Evolutionary conservation across 2,888 invertebrate genomes (phyloP), one percentile per base, ranked within the genome.

Genomic region (Drosophila helvetica): DNA sequence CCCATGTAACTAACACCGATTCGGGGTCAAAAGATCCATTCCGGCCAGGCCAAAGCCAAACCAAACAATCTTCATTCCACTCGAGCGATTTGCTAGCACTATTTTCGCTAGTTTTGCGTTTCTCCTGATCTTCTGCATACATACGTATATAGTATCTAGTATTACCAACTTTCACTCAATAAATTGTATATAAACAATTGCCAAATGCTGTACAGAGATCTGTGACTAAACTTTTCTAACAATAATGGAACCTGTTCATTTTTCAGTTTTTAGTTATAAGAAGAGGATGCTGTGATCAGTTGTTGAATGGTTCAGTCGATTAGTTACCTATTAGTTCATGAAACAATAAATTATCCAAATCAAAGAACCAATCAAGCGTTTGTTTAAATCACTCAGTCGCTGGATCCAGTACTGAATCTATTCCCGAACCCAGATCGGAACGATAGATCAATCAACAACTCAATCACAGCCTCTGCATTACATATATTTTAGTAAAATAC

Each of bases 211-310:
- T 80, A 71, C 47, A 79, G 69, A 87, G 50, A 72, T 50, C 9
- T 82, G 82, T 82, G 75, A 88, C 82, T 82, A 82, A 87, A 83
- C 63, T 12, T 43, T 25, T 50, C 67, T 80, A 80, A 84, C 70
- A 18, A 38, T 45, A 50, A 68, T 51, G 33, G 19, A 25, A 43
- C 17, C 15, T 10, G 30, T 48, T 43, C 30, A 15, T 15, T 43
- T 33, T 12, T 9, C 59, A 50, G 42, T 50, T 63, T 25, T 72
- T 77, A 79, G 66, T 65, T 63, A 62, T 65, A 65, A 25, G 43
- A 74, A 43, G 45, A 42, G 50, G 57, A 65, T 46, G 63, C 63
- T 54, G 42, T 19, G 48, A 69, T n/a, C 30, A 56, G 30, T 33
- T 7, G 18, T 8, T 30, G 19, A n/a, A 46, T 19, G 27, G 22